A percentile compares a stretch with the other conserved stretches of the same genome.
phyloP scores from a whole-genome alignment of 2,113 vertebrate genomes.

The Leucoraja erinaceus region DNA sequence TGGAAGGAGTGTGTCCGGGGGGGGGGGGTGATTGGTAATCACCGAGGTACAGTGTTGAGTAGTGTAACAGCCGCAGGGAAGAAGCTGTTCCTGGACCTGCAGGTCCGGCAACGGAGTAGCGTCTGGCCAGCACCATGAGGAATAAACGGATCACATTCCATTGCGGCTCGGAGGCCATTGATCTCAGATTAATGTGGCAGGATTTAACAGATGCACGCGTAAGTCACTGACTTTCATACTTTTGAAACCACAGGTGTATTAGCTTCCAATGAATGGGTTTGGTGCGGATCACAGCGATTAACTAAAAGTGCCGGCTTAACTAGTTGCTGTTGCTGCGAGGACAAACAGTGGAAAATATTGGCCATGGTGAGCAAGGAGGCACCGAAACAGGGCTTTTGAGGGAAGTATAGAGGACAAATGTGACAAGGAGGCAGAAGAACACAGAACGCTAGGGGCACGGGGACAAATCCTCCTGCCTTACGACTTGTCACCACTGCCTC shows the following conservation, averaged over 20 bases:
- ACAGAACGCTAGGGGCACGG: background rate
- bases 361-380: background rate
- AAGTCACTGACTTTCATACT: conserved; percentile 3
- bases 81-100: too few relatives aligned
- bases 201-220: background rate
- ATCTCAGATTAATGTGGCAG: background rate
- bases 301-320: background rate
- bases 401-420: background rate
- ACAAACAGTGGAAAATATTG: background rate
- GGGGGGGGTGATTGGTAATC: too few relatives aligned
- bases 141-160: background rate
- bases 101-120: too few relatives aligned
- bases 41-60: too few relatives aligned
- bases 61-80: too few relatives aligned
- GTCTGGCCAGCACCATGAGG: background rate
- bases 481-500: background rate
- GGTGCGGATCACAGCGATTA: background rate
- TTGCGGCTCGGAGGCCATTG: background rate
- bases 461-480: background rate
- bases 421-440: background rate
- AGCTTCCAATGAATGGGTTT: background rate
- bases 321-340: background rate
- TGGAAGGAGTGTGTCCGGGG: too few relatives aligned
- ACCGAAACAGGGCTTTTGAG: background rate
- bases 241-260: conserved; percentile 11